Percentiles rank a stretch among this genome's conserved stretches.
Evolutionary conservation across 2,888 invertebrate species (phyloP).

Genomic region (Sarcophaga rosellei): DNA sequence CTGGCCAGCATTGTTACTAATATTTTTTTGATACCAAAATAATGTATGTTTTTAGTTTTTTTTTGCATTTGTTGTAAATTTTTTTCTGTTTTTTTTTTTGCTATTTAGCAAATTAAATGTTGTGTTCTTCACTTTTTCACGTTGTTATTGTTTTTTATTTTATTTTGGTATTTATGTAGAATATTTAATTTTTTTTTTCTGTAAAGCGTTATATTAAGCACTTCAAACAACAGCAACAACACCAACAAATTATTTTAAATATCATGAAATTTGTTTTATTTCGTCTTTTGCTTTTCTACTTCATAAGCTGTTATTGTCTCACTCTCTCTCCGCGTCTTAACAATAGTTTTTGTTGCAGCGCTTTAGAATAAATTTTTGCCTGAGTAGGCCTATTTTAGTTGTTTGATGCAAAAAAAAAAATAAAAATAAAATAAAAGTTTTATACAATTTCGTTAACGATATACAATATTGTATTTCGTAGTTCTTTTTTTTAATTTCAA

Average conservation of each 20-base stretch:
- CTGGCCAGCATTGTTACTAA: background rate
- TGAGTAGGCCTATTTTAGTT: constrained; percentile 69
- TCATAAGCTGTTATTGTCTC: constrained; percentile 37
- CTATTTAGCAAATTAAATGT: constrained; percentile 80
- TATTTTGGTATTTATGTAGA: constrained; percentile 12
- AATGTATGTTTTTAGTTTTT: constrained; percentile 39
- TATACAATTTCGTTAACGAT: constrained; percentile 41
- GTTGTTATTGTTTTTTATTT: constrained; percentile 31
- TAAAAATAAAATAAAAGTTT: constrained; percentile 41
- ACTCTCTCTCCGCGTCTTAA: constrained; percentile 12
- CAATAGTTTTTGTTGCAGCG: constrained; percentile 59
- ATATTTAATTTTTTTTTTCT: constrained; percentile 61
- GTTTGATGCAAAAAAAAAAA: constrained; percentile 58
- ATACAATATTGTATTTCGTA: background rate
- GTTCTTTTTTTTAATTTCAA: constrained; percentile 36
- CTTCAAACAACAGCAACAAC: constrained; percentile 50
- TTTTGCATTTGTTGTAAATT: constrained; percentile 32
- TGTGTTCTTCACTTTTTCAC: constrained; percentile 67
- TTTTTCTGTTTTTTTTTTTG: constrained; percentile 62
- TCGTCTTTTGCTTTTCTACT: background rate
- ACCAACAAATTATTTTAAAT: constrained; percentile 57
- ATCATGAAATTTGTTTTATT: constrained; percentile 63
- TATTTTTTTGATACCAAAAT: constrained; percentile 16
- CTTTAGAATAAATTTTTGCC: constrained; percentile 71
- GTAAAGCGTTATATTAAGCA: constrained; percentile 69